Evolutionary conservation across 2,888 invertebrate species (phyloP), one percentile per base, ranked within the genome.

Genomic region (Nebria salina): DNA sequence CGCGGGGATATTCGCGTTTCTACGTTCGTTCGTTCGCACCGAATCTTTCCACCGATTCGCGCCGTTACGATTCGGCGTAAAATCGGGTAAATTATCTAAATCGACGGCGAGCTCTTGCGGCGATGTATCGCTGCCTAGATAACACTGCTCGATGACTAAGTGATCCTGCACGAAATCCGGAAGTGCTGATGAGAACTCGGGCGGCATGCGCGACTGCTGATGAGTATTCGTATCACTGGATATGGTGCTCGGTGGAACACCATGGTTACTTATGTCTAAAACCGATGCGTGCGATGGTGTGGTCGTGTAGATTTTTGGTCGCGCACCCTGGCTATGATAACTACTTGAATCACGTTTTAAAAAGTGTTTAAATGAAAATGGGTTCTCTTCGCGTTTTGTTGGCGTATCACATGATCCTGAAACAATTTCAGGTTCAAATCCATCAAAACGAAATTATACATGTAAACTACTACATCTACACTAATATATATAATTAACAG

Each of bases 111-210:
- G 85, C 83, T 85, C 86, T 85, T 91, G 90, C 72, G 90, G 90
- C 43, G 90, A 89, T 84, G 90, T 89, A 70, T 91, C 90, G 85
- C 85, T 86, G 68, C 91, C 91, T 85, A 94, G 89, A 87, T 93
- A 94, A 83, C 93, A 93, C 85, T 95, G 94, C 86, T 95, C 95
- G 65, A 96, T 93, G 84, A 96, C 91, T 88, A 96, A 92, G 88
- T 96, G 96, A 88, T 96, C 96, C 87, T 96, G 96, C 76, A 97
- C 96, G 89, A 96, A 96, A 87, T 96, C 96, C 0, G 96, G 96
- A 84, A 96, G 87, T 8, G 94, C 93, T 1, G 94, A 93, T 84
- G 94, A 90, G 84, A 90, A 91, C 80, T 91, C 89, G 0, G 90
- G 87, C 15, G 76, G 65, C 20, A 78, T 41, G 13, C 82, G 15